A percentile compares a stretch with the other conserved stretches of the same genome.
Conservation (phyloP, 2,888 invertebrate species). For the Orchestes rusci region DNA sequence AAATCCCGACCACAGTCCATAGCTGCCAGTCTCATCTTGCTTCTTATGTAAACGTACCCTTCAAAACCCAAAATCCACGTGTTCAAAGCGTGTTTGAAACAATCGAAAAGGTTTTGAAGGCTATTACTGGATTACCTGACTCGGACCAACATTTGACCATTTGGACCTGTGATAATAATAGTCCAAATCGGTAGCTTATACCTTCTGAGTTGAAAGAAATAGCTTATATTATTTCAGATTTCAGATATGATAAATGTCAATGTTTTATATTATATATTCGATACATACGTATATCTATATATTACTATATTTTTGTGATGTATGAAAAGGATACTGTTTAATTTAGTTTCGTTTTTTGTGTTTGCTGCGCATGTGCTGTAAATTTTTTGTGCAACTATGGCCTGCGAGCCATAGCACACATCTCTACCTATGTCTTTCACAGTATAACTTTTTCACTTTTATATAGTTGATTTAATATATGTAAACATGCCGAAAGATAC, state of each 20-base stretch:
- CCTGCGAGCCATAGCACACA: slow-evolving; percentile 38
- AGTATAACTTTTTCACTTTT: slow-evolving; percentile 45
- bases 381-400: slow-evolving; percentile 26
- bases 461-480: slow-evolving; percentile 45
- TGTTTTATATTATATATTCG: slow-evolving; percentile 37
- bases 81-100: too few species aligned
- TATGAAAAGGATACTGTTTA: slow-evolving; percentile 34
- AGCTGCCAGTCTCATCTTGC: too few species aligned
- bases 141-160: slow-evolving; percentile 41
- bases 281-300: slow-evolving; percentile 41
- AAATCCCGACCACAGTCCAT: too few species aligned
- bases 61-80: too few species aligned
- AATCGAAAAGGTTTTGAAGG: slow-evolving; percentile 7
- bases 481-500: slow-evolving; percentile 43
- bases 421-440: slow-evolving; percentile 45
- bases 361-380: slow-evolving; percentile 27
- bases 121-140: slow-evolving; percentile 35
- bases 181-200: slow-evolving; percentile 35
- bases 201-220: neutral
- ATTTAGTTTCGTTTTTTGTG: slow-evolving; percentile 13
- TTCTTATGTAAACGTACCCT: too few species aligned
- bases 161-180: slow-evolving; percentile 40
- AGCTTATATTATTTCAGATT: slow-evolving; percentile 19
- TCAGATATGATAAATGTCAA: slow-evolving; percentile 41
- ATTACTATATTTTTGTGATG: slow-evolving; percentile 43